Conservation (phyloP, 2,797 vertebrate genomes). For the Melanotaenia parkinsoni region DNA sequence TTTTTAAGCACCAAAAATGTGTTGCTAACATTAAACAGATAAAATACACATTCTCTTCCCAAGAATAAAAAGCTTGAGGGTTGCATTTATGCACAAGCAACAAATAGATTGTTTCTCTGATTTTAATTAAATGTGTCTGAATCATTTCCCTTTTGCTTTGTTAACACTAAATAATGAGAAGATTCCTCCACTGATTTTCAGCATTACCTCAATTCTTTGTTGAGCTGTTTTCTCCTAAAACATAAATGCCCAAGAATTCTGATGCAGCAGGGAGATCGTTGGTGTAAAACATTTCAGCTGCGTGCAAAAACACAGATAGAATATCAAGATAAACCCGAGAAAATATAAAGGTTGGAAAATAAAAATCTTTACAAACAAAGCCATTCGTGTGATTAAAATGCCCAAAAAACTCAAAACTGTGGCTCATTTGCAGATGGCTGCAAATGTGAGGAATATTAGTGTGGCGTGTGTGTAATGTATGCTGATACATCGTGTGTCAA, state of each 20-base stretch:
- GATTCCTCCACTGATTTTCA: not conserved
- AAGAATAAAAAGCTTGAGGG: not conserved
- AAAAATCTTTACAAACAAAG: not conserved
- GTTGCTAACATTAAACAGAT: too few relatives aligned
- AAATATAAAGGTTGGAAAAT: not conserved
- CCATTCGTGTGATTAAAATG: not conserved
- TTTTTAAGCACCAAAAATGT: too few relatives aligned
- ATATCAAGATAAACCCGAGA: not conserved
- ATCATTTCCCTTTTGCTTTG: not conserved
- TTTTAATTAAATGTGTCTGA: not conserved
- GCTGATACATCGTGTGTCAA: slow-evolving; percentile 78
- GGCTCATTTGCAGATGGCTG: not conserved
- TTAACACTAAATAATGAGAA: not conserved
- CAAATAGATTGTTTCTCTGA: not conserved
- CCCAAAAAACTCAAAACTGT: slow-evolving; percentile 4
- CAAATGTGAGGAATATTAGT: slow-evolving; percentile 26
- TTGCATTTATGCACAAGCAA: not conserved
- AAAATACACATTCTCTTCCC: not conserved
- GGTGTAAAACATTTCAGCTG: not conserved
- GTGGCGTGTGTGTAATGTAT: slow-evolving; percentile 72
- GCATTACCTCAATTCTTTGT: not conserved
- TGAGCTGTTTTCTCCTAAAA: not conserved
- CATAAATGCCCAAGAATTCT: not conserved
- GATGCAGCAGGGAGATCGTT: not conserved
- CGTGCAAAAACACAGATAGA: not conserved